Conservation (phyloP, 2,888 invertebrate species). For the Hipparchia semele region DNA sequence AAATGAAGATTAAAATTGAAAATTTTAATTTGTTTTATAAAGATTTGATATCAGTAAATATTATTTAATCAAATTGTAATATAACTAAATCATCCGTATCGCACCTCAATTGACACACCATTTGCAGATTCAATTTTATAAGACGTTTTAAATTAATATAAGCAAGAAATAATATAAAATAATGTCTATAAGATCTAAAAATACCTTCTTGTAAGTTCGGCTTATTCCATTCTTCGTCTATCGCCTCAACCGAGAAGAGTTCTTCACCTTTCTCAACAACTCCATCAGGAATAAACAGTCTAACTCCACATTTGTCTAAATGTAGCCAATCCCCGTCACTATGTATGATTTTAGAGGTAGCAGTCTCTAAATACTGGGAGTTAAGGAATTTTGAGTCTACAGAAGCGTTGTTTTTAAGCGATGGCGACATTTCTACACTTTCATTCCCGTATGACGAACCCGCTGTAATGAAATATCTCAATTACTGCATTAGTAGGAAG, state of each 20-base stretch:
- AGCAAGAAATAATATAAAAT: background rate
- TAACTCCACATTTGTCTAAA: constrained; percentile 90
- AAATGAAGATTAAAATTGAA: background rate
- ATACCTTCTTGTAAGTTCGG: constrained; percentile 90
- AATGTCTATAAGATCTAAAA: background rate
- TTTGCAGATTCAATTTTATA: too few species aligned
- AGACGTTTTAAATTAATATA: too few species aligned
- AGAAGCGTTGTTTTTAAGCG: constrained; percentile 72
- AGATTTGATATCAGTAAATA: background rate
- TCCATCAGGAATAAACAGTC: constrained; percentile 93
- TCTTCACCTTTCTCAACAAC: constrained; percentile 92
- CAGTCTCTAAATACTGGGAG: constrained; percentile 60
- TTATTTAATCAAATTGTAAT: too few species aligned
- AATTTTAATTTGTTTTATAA: background rate
- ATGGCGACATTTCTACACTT: constrained; percentile 78
- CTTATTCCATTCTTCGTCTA: constrained; percentile 95
- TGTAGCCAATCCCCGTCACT: constrained; percentile 84
- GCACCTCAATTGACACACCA: too few species aligned
- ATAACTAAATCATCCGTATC: too few species aligned
- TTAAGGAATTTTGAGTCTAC: constrained; percentile 64
- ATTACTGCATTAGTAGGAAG: background rate
- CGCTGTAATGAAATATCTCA: constrained; percentile 55
- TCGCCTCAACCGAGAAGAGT: constrained; percentile 93
- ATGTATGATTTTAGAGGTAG: constrained; percentile 78
- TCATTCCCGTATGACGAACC: constrained; percentile 77